Evolutionary conservation across 1,140 invertebrate genomes (phyloP), one percentile per base, ranked within the genome.

Genomic region (Eurosta solidaginis): DNA sequence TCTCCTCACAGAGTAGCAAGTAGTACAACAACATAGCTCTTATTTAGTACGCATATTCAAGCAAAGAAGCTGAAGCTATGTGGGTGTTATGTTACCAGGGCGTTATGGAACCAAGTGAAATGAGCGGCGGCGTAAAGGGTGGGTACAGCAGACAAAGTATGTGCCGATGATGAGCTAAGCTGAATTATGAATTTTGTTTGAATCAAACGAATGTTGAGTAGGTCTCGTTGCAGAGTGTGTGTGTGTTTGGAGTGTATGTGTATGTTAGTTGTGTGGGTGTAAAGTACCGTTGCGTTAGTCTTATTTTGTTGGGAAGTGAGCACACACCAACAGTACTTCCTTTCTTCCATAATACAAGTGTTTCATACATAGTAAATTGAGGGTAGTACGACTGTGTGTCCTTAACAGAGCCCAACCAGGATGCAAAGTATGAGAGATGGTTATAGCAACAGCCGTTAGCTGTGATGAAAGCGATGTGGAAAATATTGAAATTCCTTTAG

Each of bases 401-500:
- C 29, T 17, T 47, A 14, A n/a, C 45, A 47, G 45, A 0, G 45
- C n/a, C n/a, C n/a, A n/a, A n/a, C n/a, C n/a, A 47, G 14, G 7
- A 47, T 47, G n/a, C n/a, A 17, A n/a, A 3, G 45, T 20, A 25
- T 22, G 50, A 54, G 50, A 25, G 14, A 54, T 22, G 27, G 50
- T 14, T 29, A 54, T 14, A 54, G 52, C 59, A 68, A 68, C 59
- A 68, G 33, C 59, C 59, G 59, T 20, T 68, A 68, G 33, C 33
- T 40, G n/a, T 68, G 27, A 68, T 68, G 59, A 68, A 68, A 40
- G 59, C 33, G 59, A 68, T 68, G 59, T 68, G 59, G 59, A 68
- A 68, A 68, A 68, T 68, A 68, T 68, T 68, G 33, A 68, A 68
- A 68, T 68, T 68, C 59, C 59, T 68, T 68, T 68, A 68, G 33